phyloP scores from a whole-genome alignment of 1,140 invertebrate species.

The Planococcus citri region DNA sequence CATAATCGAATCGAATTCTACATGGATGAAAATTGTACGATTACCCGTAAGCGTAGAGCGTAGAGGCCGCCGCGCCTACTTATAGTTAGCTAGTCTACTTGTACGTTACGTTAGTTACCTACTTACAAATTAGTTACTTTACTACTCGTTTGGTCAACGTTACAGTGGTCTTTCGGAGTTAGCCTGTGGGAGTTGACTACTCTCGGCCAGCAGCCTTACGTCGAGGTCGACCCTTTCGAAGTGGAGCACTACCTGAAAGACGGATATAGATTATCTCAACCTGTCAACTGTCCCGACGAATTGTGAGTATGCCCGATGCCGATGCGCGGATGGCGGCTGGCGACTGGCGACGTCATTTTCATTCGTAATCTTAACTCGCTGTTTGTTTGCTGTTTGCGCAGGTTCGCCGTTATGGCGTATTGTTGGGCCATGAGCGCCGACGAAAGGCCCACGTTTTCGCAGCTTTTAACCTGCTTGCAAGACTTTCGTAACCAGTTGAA shows the following conservation, averaged over 20 bases:
- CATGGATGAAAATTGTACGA: too few species aligned
- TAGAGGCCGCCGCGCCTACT: too few species aligned
- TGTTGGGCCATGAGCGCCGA: constrained; percentile 71
- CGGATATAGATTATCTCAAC: constrained; percentile 77
- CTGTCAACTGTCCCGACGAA: constrained; percentile 88
- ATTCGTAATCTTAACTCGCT: not conserved
- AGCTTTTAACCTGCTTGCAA: constrained; percentile 71
- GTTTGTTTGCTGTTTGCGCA: constrained; percentile 34
- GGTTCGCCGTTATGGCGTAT: constrained; percentile 80
- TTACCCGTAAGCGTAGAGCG: too few species aligned
- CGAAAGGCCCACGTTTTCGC: constrained; percentile 69
- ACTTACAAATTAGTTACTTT: too few species aligned
- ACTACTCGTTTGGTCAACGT: too few species aligned
- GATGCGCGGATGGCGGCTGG: not conserved
- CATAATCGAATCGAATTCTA: too few species aligned
- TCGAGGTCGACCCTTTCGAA: constrained; percentile 84
- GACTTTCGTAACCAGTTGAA: constrained; percentile 75
- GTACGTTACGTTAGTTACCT: too few species aligned
- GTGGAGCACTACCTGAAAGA: constrained; percentile 73
- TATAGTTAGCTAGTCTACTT: too few species aligned
- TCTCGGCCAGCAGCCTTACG: constrained; percentile 71
- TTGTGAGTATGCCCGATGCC: constrained; percentile 56
- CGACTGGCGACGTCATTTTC: too few species aligned
- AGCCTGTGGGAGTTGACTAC: constrained; percentile 89
- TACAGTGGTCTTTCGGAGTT: constrained; percentile 86